A percentile compares a stretch with the other conserved stretches of the same genome.
Evolutionary conservation across 2,797 vertebrate genomes (phyloP).

Genomic region (Gambelia wislizenii): DNA sequence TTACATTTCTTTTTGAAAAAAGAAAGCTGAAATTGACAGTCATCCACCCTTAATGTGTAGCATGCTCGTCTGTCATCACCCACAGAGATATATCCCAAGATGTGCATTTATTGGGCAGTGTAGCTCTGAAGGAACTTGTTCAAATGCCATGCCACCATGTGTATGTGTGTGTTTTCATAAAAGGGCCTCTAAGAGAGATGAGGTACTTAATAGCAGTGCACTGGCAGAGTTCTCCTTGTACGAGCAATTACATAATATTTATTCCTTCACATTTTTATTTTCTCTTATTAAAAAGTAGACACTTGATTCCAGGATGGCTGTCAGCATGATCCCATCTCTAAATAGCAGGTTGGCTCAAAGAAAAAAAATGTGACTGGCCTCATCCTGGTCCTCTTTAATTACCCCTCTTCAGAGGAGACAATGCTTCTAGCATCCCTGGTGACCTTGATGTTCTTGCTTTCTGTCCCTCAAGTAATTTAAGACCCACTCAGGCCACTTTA

Average conservation of each 20-base stretch:
- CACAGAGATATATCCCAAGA: not conserved
- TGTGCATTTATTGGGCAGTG: not conserved
- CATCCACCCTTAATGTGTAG: not conserved
- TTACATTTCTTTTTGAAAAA: not conserved
- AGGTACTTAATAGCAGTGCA: constrained; percentile 23
- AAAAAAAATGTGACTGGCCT: constrained; percentile 3
- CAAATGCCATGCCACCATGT: not conserved
- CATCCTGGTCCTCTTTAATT: rapidly evolving
- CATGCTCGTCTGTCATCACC: not conserved
- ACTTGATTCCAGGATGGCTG: constrained; percentile 29
- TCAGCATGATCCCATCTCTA: not conserved
- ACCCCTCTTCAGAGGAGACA: not conserved
- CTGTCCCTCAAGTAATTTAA: not conserved
- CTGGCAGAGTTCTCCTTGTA: constrained; percentile 28
- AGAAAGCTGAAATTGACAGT: not conserved
- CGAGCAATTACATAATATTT: not conserved
- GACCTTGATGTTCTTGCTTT: not conserved
- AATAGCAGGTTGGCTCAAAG: not conserved
- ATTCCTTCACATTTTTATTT: constrained; percentile 46
- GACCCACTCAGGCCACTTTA: not conserved
- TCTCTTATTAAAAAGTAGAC: constrained; percentile 27
- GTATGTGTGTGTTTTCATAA: not conserved
- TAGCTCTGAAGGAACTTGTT: not conserved
- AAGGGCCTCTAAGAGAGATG: constrained; percentile 9
- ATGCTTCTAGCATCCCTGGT: not conserved